Evolutionary conservation across 2,797 vertebrate genomes (phyloP).

Genomic region (Naso thynnoides): DNA sequence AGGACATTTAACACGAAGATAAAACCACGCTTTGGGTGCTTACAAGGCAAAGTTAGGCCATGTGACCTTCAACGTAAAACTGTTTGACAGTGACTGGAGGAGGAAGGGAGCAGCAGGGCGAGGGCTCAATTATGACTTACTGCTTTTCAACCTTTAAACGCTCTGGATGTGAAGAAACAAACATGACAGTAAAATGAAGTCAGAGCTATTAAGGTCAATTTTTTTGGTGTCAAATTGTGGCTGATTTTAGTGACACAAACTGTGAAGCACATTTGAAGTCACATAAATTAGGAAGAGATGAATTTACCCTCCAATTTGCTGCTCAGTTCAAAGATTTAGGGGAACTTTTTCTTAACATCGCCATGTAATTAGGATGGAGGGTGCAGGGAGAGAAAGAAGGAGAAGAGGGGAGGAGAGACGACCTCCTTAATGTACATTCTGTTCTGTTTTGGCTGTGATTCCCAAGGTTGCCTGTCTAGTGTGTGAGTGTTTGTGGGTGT

Average conservation of each 20-base stretch:
- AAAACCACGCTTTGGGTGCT: conserved; percentile 65
- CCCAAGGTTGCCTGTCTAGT: conserved; percentile 83
- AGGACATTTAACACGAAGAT: conserved; percentile 72
- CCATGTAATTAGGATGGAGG: conserved; percentile 23
- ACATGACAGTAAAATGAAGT: conserved; percentile 33
- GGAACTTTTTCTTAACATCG: conserved; percentile 3
- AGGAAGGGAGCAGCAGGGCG: conserved; percentile 52
- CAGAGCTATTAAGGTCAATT: neutral
- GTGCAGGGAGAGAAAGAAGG: conserved; percentile 49
- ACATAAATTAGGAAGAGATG: conserved; percentile 25
- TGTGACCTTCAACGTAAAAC: conserved; percentile 65
- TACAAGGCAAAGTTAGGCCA: conserved; percentile 69
- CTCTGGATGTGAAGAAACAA: conserved; percentile 36
- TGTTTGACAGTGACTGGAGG: conserved; percentile 52
- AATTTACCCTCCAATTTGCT: neutral
- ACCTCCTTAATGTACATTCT: conserved; percentile 87
- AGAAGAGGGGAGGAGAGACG: conserved; percentile 50
- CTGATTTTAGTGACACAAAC: neutral
- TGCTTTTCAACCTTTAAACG: conserved; percentile 62
- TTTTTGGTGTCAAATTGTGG: neutral
- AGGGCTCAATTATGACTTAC: conserved; percentile 30
- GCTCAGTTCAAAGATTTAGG: conserved; percentile 7
- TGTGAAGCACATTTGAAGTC: conserved; percentile 17
- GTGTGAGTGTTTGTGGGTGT: conserved; percentile 40
- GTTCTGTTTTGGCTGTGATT: conserved; percentile 86